Base-by-base conservation (phyloP, 2,888 invertebrate species). In the Stenodema calcarata region DNA sequence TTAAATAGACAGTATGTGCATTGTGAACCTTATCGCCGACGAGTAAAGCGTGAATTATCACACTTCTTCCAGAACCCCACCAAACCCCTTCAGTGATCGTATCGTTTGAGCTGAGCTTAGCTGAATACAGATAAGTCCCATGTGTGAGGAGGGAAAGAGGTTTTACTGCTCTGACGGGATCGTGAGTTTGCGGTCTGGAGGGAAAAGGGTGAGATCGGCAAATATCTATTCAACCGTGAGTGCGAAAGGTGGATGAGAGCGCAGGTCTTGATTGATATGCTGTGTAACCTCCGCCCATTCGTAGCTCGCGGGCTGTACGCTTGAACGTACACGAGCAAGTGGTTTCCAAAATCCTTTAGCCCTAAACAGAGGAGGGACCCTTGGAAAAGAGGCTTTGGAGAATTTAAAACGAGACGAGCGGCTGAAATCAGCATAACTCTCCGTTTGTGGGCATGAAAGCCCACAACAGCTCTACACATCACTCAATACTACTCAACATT, bases 201-300 rank as follows among this genome's bases (percentile, higher is more conserved):
- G 35, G 28, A 27, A 27, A 27, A 28, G 27, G 23, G 70, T 9
- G 0, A 11, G 75, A 7, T 35, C n/a, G 75, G 75, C 28, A 75
- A 75, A 75, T 75, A 75, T n/a, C 75, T 30, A 75, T 75, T 75
- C 30, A 75, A 27, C 75, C 75, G 75, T 73, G 73, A 75, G 47
- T 47, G 47, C 47, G 47, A 47, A 47, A 47, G 47, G 47, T 47
- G 47, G 47, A 47, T 47, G 47, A 47, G 16, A 12, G 47, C 47
- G 47, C 47, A 47, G 47, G 14, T 47, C 47, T 12, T 12, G 47
- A 47, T 47, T 47, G 47, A 47, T 47, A 47, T 47, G 47, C 47
- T 47, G 47, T 47, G 47, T 47, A 47, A 69, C 27, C 23, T 18
- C 23, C 69, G 2, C 69, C 28, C 28, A 69, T 18, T 9, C 54